These are phyloP conservation scores for Bombus soroeensis DNA, from an alignment of 1,140 invertebrate genomes.

Conservation along the genomic window DNA sequence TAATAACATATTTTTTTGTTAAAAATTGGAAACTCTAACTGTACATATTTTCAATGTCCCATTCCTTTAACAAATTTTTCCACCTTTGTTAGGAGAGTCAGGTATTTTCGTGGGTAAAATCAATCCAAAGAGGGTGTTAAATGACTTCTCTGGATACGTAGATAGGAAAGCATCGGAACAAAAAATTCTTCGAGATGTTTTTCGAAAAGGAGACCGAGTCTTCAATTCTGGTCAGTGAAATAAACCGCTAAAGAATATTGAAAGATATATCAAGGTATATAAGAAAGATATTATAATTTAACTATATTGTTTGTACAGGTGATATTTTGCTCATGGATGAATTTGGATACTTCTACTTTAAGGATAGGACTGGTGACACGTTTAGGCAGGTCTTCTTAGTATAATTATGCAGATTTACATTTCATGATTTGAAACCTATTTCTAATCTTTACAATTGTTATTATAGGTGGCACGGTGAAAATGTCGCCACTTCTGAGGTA, in stretches of 20 bases:
- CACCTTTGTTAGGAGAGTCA: conserved; percentile 84
- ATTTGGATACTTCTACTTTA: conserved; percentile 97
- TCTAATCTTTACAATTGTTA: neutral
- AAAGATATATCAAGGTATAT: neutral
- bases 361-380: conserved; percentile 97
- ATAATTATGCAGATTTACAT: too few species aligned
- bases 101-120: conserved; percentile 92
- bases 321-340: conserved; percentile 96
- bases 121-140: conserved; percentile 86
- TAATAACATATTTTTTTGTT: conserved; percentile 23
- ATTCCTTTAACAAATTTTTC: neutral
- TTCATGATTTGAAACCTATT: too few species aligned
- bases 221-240: conserved; percentile 90
- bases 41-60: neutral
- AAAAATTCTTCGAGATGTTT: conserved; percentile 95
- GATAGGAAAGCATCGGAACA: conserved; percentile 95
- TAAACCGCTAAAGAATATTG: neutral
- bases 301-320: conserved; percentile 81
- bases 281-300: neutral
- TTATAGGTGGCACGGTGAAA: conserved; percentile 95
- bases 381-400: conserved; percentile 85
- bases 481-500: conserved; percentile 98
- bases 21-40: neutral
- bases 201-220: conserved; percentile 91
- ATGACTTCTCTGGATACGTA: conserved; percentile 92